Conservation (phyloP, 2,797 vertebrate species). For the Tarsius wallacei region DNA sequence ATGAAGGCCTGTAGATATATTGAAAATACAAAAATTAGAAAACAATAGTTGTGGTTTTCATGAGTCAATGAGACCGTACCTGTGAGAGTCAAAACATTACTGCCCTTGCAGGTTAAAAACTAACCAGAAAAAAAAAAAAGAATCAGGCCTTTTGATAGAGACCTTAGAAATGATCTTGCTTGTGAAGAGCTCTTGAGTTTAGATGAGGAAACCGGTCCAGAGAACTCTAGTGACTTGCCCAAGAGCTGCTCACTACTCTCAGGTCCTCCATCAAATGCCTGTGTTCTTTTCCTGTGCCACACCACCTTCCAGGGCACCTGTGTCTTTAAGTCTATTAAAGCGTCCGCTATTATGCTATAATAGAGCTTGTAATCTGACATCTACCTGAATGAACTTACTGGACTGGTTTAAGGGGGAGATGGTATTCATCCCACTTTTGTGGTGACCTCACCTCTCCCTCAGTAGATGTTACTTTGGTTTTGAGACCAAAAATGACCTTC, state of each 20-base stretch:
- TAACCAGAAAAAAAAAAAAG: background rate
- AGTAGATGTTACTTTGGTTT: background rate
- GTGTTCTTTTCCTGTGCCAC: background rate
- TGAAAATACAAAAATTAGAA: slow-evolving; percentile 68
- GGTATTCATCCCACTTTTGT: background rate
- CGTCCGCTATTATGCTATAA: background rate
- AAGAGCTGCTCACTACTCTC: background rate
- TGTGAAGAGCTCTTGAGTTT: background rate
- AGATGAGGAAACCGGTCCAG: background rate
- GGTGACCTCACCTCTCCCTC: background rate
- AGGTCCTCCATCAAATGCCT: background rate
- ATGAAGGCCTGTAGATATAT: slow-evolving; percentile 41
- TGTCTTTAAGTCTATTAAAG: background rate
- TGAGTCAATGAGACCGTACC: slow-evolving; percentile 61
- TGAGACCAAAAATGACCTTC: background rate
- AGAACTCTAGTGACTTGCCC: background rate
- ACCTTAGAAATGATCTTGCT: background rate
- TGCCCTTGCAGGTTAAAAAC: background rate
- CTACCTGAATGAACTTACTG: background rate
- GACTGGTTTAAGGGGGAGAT: background rate
- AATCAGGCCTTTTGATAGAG: background rate
- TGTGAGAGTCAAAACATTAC: slow-evolving; percentile 4
- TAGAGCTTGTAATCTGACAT: background rate
- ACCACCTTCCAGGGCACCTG: background rate
- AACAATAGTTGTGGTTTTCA: slow-evolving; percentile 63